phyloP scores from a whole-genome alignment of 2,113 vertebrate species.

The Esox niger region DNA sequence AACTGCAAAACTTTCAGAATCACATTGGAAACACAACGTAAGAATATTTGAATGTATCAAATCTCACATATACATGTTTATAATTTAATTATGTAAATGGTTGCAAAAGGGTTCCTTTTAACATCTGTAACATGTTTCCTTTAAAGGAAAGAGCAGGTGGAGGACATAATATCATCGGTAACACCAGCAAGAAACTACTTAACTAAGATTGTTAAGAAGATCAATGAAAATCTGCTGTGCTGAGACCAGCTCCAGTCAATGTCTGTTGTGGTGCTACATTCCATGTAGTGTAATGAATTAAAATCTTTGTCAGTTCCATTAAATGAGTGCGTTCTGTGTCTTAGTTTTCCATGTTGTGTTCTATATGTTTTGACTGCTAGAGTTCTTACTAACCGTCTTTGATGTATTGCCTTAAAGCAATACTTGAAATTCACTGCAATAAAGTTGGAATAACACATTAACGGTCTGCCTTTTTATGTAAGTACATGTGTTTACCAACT shows the following conservation, averaged over 20 bases:
- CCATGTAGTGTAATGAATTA: background rate
- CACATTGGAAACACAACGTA: conserved; percentile 60
- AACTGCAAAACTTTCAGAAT: conserved; percentile 61
- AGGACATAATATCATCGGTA: conserved; percentile 52
- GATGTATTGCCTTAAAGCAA: no score
- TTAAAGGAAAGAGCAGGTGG: conserved; percentile 60
- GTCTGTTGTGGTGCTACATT: background rate
- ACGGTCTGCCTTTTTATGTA: no score
- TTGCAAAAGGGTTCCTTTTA: no score
- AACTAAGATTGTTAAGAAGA: conserved; percentile 62
- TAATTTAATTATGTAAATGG: background rate
- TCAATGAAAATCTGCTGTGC: conserved; percentile 55
- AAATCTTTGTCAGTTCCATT: background rate
- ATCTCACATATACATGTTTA: background rate
- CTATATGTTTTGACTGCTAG: background rate
- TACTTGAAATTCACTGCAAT: no score
- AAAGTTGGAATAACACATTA: no score
- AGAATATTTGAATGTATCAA: conserved; percentile 20
- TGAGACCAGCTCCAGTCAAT: conserved; percentile 26
- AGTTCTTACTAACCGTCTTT: no score
- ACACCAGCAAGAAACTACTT: conserved; percentile 58
- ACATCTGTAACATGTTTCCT: background rate
- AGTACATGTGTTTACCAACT: no score
- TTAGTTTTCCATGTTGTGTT: background rate
- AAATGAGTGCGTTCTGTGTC: background rate